These are phyloP conservation scores for Plagodis pulveraria DNA, from an alignment of 2,888 invertebrate species.

Conservation along the genomic window DNA sequence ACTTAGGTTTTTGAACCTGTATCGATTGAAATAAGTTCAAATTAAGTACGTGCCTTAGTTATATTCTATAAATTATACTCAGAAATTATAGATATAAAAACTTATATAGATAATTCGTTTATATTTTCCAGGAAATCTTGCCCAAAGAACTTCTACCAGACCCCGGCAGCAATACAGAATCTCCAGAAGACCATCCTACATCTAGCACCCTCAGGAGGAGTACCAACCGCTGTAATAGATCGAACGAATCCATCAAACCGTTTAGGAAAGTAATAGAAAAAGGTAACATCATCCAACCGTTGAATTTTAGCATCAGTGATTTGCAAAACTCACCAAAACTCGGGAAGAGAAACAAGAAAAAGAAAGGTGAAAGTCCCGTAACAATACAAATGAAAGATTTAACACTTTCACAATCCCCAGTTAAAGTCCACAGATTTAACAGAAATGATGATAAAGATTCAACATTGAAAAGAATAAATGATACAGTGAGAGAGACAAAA, in stretches of 20 bases:
- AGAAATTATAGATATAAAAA: not conserved
- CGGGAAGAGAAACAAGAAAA: conserved; percentile 63
- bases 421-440: conserved; percentile 67
- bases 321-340: conserved; percentile 73
- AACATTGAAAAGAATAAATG: conserved; percentile 87
- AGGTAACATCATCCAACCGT: conserved; percentile 75
- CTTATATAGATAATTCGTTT: not conserved
- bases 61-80: not conserved
- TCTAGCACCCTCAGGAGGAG: conserved; percentile 70
- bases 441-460: conserved; percentile 64
- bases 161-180: conserved; percentile 88
- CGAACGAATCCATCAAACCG: conserved; percentile 70
- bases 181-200: conserved; percentile 85
- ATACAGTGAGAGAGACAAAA: conserved; percentile 87
- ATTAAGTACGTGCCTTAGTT: too few relatives aligned
- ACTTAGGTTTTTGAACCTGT: too few relatives aligned
- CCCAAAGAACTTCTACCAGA: conserved; percentile 78
- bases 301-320: conserved; percentile 80
- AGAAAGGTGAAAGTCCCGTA: conserved; percentile 60
- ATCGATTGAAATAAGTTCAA: too few relatives aligned
- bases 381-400: conserved; percentile 75
- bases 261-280: conserved; percentile 67
- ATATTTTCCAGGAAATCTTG: conserved; percentile 72
- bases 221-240: conserved; percentile 60
- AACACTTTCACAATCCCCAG: conserved; percentile 68